Percentiles rank a stretch among this genome's conserved stretches.
Conservation (phyloP, 2,888 invertebrate genomes). For the Biston betularia region DNA sequence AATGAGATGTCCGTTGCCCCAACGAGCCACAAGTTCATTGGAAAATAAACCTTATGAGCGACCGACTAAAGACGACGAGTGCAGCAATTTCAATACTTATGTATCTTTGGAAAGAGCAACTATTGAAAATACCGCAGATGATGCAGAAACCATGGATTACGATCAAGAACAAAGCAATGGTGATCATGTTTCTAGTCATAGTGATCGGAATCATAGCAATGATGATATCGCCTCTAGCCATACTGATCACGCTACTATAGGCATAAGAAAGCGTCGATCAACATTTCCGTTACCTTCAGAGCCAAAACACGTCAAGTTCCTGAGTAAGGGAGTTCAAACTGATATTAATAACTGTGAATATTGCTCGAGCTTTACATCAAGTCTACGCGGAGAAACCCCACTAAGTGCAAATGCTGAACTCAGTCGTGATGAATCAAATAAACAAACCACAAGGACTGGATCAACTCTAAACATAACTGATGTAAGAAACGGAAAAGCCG, state of each 20-base stretch:
- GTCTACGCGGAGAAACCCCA: no score
- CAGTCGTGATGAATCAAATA: no score
- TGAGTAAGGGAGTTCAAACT: not conserved
- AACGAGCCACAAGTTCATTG: not conserved
- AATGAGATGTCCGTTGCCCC: not conserved
- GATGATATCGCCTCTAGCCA: not conserved
- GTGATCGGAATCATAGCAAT: not conserved
- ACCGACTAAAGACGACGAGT: not conserved
- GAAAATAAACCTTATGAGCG: not conserved
- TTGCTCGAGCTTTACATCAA: no score
- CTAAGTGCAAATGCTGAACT: no score
- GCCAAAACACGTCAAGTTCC: not conserved
- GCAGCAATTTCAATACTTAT: not conserved
- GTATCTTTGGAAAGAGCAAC: not conserved
- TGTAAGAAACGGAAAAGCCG: no score
- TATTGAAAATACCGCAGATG: not conserved
- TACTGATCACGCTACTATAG: not conserved
- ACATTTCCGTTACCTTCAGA: not conserved
- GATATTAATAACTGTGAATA: not conserved
- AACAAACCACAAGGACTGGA: no score
- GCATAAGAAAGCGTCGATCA: not conserved
- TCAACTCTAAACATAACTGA: no score
- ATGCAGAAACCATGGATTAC: not conserved
- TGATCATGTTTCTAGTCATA: not conserved
- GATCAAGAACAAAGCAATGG: not conserved